Conservation (phyloP, 2,888 invertebrate genomes). For the Phyllotreta striolata region DNA sequence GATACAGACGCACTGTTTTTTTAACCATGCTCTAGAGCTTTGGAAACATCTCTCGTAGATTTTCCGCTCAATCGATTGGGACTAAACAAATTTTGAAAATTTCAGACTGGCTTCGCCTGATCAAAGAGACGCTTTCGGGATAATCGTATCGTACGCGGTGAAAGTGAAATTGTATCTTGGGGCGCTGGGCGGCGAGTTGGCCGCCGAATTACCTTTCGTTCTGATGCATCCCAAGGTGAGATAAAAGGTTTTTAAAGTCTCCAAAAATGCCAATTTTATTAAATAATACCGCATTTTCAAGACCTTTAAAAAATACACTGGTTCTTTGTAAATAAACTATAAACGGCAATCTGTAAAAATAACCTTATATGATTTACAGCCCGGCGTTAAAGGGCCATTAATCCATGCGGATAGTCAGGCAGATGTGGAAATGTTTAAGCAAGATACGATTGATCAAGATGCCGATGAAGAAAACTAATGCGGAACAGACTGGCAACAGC, state of each 20-base stretch:
- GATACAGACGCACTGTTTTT: too few species aligned
- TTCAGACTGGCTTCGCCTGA: constrained; percentile 75
- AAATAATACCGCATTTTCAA: too few species aligned
- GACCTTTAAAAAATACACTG: neutral
- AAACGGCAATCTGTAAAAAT: neutral
- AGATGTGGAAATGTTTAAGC: constrained; percentile 75
- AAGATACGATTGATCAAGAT: constrained; percentile 69
- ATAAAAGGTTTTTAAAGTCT: too few species aligned
- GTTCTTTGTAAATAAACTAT: constrained; percentile 1
- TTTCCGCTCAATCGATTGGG: neutral
- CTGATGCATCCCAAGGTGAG: constrained; percentile 86
- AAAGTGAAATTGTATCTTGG: constrained; percentile 95
- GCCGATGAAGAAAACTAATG: constrained; percentile 15
- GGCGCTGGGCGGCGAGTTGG: constrained; percentile 89
- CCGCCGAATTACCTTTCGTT: constrained; percentile 90
- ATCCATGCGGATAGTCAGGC: constrained; percentile 76
- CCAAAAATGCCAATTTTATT: too few species aligned
- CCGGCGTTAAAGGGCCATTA: constrained; percentile 64
- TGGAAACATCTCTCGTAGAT: too few species aligned
- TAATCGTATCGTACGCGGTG: constrained; percentile 93
- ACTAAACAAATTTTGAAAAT: constrained; percentile 9
- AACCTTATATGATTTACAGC: constrained; percentile 54
- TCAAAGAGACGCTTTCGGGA: constrained; percentile 92
- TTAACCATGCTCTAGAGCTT: too few species aligned
- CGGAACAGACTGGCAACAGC: constrained; percentile 5